phyloP scores from a whole-genome alignment of 2,113 vertebrate genomes.

The Gambusia holbrooki region DNA sequence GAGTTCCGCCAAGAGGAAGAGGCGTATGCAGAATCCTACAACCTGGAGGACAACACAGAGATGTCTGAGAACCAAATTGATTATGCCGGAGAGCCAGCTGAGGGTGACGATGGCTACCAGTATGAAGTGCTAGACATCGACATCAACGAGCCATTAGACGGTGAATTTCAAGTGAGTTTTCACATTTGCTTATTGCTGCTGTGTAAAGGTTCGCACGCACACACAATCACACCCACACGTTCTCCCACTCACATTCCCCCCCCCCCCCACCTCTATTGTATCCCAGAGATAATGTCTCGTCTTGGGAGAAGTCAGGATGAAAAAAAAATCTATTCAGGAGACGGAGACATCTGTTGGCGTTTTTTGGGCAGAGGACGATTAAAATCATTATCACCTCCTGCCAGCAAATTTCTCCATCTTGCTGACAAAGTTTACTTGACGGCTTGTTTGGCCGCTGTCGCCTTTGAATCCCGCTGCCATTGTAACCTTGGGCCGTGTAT shows the following conservation, averaged over 20 bases:
- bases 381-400: conserved; percentile 92
- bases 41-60: conserved; percentile 76
- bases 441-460: conserved; percentile 95
- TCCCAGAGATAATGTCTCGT: conserved; percentile 79
- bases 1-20: conserved; percentile 71
- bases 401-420: conserved; percentile 93
- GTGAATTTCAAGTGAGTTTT: conserved; percentile 93
- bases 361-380: conserved; percentile 77
- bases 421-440: conserved; percentile 96
- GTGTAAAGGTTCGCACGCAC: background rate
- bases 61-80: conserved; percentile 85
- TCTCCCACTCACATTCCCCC: conserved; percentile 51
- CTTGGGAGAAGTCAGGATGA: conserved; percentile 62
- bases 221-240: conserved; percentile 50
- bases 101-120: conserved; percentile 82
- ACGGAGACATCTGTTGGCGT: conserved; percentile 73
- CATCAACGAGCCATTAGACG: conserved; percentile 93
- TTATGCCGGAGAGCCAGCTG: conserved; percentile 83
- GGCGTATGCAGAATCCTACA: conserved; percentile 83
- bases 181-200: conserved; percentile 30
- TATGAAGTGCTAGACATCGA: conserved; percentile 95
- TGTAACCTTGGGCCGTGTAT: conserved; percentile 92
- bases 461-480: conserved; percentile 82
- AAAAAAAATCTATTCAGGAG: conserved; percentile 86
- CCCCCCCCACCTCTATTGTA: conserved; percentile 73